These are phyloP conservation scores for Chlamydotis undulata DNA, from an alignment of 2,113 vertebrate species.

Conservation along the genomic window DNA sequence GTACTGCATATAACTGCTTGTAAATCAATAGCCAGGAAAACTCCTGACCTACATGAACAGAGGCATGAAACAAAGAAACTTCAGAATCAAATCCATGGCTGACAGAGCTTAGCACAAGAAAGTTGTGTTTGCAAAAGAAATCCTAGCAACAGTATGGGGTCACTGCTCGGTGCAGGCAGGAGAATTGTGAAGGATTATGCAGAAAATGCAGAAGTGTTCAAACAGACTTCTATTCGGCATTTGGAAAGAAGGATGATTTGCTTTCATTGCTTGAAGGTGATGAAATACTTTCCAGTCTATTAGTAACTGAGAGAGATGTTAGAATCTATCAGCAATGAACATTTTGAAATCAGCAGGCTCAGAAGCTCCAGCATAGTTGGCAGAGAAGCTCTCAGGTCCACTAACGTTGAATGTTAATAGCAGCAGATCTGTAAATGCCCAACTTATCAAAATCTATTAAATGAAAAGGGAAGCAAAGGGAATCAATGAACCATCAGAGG, in stretches of 20 bases:
- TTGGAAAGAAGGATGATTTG: constrained; percentile 60
- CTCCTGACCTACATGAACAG: constrained; percentile 58
- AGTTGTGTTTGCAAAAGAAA: constrained; percentile 58
- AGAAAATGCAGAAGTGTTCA: constrained; percentile 53
- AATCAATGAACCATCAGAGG: constrained; percentile 5
- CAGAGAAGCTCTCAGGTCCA: background rate
- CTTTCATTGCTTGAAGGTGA: constrained; percentile 51
- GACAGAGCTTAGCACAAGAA: constrained; percentile 53
- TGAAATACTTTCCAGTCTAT: constrained; percentile 53
- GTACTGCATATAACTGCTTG: background rate
- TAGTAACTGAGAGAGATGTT: constrained; percentile 26
- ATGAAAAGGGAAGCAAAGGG: constrained; percentile 1
- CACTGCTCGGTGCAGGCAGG: constrained; percentile 20
- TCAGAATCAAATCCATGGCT: constrained; percentile 45
- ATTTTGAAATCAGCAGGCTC: constrained; percentile 4
- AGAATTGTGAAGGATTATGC: constrained; percentile 52
- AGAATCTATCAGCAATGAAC: constrained; percentile 13
- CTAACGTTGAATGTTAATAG: background rate
- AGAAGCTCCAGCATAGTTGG: background rate
- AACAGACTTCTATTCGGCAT: background rate
- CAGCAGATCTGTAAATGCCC: constrained; percentile 45
- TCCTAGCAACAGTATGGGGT: constrained; percentile 46
- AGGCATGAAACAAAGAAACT: constrained; percentile 46
- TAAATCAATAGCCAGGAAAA: constrained; percentile 50
- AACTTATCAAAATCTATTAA: constrained; percentile 34